Evolutionary conservation across 2,113 vertebrate genomes (phyloP).

Genomic region (Camelus dromedarius): DNA sequence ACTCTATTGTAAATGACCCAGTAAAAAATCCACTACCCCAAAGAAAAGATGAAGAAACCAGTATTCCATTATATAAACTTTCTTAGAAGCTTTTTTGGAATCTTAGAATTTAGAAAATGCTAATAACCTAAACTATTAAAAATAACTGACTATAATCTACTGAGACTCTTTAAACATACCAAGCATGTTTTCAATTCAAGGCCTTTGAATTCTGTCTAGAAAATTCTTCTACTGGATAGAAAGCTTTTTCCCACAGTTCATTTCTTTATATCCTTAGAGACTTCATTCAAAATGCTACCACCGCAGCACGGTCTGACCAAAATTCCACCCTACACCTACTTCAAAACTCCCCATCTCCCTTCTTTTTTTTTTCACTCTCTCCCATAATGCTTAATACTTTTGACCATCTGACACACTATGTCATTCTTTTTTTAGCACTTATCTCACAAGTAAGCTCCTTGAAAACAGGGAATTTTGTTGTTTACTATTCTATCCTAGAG

Average conservation of each 20-base stretch:
- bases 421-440: background rate
- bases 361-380: background rate
- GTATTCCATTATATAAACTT: background rate
- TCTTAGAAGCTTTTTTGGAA: background rate
- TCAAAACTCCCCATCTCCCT: background rate
- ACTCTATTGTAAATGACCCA: background rate
- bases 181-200: background rate
- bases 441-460: background rate
- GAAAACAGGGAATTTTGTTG: background rate
- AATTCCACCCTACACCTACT: background rate
- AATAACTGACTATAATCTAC: background rate
- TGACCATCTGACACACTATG: background rate
- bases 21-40: background rate
- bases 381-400: background rate
- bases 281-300: background rate
- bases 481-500: constrained; percentile 2
- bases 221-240: background rate
- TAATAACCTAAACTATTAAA: constrained; percentile 31
- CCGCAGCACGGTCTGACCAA: background rate
- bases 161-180: background rate
- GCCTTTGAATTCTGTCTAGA: background rate
- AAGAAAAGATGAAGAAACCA: constrained; percentile 35
- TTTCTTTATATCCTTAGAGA: background rate
- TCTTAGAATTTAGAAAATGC: constrained; percentile 36
- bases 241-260: background rate